Conservation (phyloP, 2,113 vertebrate species). For the Gasterosteus nipponicus region DNA sequence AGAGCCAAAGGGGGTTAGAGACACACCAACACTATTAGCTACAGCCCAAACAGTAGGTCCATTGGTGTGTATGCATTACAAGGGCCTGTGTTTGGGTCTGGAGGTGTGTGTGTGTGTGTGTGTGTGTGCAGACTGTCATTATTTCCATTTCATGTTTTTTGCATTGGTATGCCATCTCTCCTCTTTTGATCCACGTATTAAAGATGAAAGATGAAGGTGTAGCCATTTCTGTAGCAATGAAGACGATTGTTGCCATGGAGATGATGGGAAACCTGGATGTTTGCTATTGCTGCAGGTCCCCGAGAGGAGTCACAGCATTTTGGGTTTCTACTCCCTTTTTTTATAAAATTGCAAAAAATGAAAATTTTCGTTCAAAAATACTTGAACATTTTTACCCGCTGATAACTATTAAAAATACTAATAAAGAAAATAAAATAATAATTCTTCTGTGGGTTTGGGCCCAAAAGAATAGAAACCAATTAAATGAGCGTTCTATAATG, state of each 20-base stretch:
- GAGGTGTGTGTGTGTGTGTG: neutral
- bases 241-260: conserved; percentile 33
- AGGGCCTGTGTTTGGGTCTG: neutral
- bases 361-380: neutral
- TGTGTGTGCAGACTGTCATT: conserved; percentile 10
- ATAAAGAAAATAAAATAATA: neutral
- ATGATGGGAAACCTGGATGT: conserved; percentile 14
- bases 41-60: neutral
- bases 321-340: neutral
- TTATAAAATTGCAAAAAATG: neutral
- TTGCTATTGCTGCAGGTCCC: neutral
- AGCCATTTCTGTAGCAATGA: neutral
- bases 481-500: conserved; percentile 9
- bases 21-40: too few relatives aligned
- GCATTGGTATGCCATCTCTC: conserved; percentile 2
- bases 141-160: conserved; percentile 28
- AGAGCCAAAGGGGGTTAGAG: too few relatives aligned
- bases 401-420: neutral
- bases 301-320: neutral
- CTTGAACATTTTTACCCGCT: neutral
- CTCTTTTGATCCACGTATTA: conserved; percentile 27
- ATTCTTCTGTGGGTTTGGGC: neutral
- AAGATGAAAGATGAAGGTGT: conserved; percentile 39
- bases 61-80: neutral
- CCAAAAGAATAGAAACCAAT: conserved; percentile 8